Conservation (phyloP, 2,113 vertebrate genomes). For the Clarias magur region DNA sequence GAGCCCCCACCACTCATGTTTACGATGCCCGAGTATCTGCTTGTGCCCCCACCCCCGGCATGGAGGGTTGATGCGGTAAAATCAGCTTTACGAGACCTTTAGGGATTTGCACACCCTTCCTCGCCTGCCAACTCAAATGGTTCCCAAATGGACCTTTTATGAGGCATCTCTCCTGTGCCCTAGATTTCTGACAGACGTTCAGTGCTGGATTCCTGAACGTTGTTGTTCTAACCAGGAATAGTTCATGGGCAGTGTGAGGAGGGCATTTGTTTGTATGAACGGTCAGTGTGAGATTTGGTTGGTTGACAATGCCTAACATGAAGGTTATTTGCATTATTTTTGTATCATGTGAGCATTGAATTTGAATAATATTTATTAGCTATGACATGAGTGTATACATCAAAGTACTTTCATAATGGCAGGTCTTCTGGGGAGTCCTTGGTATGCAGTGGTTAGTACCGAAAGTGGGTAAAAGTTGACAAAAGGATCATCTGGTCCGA, state of each 20-base stretch:
- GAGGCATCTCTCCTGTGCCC: slow-evolving; percentile 4
- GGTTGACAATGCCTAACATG: background rate
- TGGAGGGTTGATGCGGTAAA: slow-evolving; percentile 28
- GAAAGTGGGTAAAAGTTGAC: too few species aligned
- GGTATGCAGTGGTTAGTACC: too few species aligned
- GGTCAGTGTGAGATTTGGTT: background rate
- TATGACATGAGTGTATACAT: background rate
- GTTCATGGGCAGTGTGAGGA: background rate
- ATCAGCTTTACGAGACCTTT: slow-evolving; percentile 36
- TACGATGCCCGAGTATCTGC: slow-evolving; percentile 17
- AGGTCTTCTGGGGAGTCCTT: too few species aligned
- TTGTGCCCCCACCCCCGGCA: slow-evolving; percentile 12
- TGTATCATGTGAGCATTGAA: background rate
- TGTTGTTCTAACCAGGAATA: slow-evolving; percentile 14
- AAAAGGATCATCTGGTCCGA: too few species aligned
- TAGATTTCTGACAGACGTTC: slow-evolving; percentile 20
- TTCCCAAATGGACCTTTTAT: slow-evolving; percentile 47
- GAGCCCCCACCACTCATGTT: slow-evolving; percentile 14
- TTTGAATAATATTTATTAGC: background rate
- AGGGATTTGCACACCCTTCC: slow-evolving; percentile 7
- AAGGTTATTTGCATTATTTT: background rate
- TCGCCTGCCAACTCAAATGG: slow-evolving; percentile 40
- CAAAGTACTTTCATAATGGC: too few species aligned
- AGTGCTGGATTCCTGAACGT: slow-evolving; percentile 6
- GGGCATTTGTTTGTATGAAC: background rate